Evolutionary conservation across 2,888 invertebrate genomes (phyloP), one percentile per base, ranked within the genome.

Genomic region (Mamestra brassicae): DNA sequence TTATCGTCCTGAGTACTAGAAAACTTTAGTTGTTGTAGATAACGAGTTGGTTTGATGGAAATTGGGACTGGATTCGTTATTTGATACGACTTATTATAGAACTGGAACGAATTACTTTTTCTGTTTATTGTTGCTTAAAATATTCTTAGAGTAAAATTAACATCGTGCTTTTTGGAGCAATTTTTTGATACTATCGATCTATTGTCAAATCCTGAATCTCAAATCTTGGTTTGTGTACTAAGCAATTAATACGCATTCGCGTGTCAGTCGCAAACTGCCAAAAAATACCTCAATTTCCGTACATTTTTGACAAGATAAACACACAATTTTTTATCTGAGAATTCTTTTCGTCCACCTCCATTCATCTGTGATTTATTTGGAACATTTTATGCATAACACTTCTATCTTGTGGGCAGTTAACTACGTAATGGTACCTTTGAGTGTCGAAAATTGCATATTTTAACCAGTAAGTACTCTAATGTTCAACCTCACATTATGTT

Each of bases 21-120:
- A 86, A 68, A 77, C 66, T 82, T 70, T 85, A 81, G 38, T 81
- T 52, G 60, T 84, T 76, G n/a, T 54, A 74, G 80, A 84, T 81
- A 73, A 70, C 38, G 60, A 60, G 26, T 71, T 68, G 62, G 57
- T 81, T 65, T 66, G 64, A 70, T 54, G 57, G 62, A 81, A 67
- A 80, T 50, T 65, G 65, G 42, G 1, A 45, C 63, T 71, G 36
- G 54, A 55, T 65, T 58, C n/a, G 13, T 36, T 62, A 55, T 68
- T 74, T 36, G 11, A 72, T 36, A 8, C 11, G 5, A 63, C 38
- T 82, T 42, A 78, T 77, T 66, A 76, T 36, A 7, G 34, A 58
- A 68, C 45, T 65, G 13, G 17, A 63, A 52, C 17, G 13, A 45
- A 58, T 76, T 50, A 6, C 8, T 47, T 17, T 74, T 74, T 45